phyloP scores from a whole-genome alignment of 2,113 vertebrate species.

The Paraplagusia blochii region DNA sequence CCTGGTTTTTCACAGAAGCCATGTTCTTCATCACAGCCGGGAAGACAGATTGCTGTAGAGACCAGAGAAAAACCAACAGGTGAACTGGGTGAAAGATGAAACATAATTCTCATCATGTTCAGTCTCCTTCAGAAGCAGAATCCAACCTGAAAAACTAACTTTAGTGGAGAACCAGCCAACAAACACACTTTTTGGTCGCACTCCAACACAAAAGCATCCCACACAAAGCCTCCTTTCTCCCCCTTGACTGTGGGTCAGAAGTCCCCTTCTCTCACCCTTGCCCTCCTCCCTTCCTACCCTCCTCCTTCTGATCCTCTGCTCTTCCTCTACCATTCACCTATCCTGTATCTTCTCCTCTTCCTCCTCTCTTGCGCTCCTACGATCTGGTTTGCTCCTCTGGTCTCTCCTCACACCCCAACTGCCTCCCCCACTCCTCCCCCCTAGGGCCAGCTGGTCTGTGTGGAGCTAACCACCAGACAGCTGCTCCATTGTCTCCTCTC shows the following conservation, averaged over 20 bases:
- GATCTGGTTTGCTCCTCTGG: constrained; percentile 43
- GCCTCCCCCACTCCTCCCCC: constrained; percentile 17
- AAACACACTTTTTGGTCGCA: constrained; percentile 83
- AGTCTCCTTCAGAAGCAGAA: neutral
- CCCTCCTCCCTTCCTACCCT: constrained; percentile 86
- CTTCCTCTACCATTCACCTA: constrained; percentile 47
- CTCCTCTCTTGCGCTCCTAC: constrained; percentile 30
- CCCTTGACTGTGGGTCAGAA: constrained; percentile 94
- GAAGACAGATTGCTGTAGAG: constrained; percentile 89
- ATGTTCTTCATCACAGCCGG: constrained; percentile 94
- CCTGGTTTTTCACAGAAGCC: constrained; percentile 95
- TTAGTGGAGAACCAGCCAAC: constrained; percentile 68
- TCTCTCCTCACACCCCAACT: constrained; percentile 33
- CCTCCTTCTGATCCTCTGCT: constrained; percentile 36
- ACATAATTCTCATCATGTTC: too few species aligned
- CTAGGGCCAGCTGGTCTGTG: constrained; percentile 94
- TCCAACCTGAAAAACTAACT: constrained; percentile 5
- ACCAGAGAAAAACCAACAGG: constrained; percentile 43
- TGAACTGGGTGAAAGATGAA: constrained; percentile 35
- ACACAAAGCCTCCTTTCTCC: constrained; percentile 89
- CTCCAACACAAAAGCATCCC: constrained; percentile 85
- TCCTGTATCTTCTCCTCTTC: constrained; percentile 39
- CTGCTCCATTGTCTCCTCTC: constrained; percentile 99
- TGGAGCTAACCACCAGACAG: constrained; percentile 96
- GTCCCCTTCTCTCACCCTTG: constrained; percentile 89